Conservation (phyloP, 2,113 vertebrate species). For the Hydrochoerus hydrochaeris region DNA sequence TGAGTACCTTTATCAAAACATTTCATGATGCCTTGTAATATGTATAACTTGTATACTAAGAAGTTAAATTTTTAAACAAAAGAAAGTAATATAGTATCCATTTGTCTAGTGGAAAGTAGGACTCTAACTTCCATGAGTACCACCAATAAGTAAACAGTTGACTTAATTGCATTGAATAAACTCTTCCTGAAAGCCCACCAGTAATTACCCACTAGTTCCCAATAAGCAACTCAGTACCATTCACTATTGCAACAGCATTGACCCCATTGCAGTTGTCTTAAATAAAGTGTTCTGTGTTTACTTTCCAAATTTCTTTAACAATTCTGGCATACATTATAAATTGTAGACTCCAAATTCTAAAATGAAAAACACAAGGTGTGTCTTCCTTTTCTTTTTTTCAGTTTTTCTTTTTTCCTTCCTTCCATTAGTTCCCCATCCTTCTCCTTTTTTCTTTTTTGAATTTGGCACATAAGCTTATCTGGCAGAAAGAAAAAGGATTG, state of each 20-base stretch:
- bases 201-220: neutral
- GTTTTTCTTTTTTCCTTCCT: neutral
- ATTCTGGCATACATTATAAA: neutral
- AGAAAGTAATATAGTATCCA: no score
- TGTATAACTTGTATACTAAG: neutral
- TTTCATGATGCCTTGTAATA: neutral
- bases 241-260: neutral
- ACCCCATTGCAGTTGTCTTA: neutral
- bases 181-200: neutral
- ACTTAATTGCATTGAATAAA: neutral
- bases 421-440: neutral
- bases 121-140: neutral
- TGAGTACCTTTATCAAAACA: neutral
- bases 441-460: neutral
- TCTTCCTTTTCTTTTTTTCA: neutral
- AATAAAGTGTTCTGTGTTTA: neutral
- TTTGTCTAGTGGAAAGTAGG: neutral
- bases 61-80: no score
- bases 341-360: neutral
- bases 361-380: neutral
- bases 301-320: neutral
- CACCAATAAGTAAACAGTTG: neutral
- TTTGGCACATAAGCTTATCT: neutral
- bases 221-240: neutral
- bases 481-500: neutral